These are phyloP conservation scores for Pollimyrus isidori DNA, from an alignment of 2,113 vertebrate genomes.

Conservation along the genomic window DNA sequence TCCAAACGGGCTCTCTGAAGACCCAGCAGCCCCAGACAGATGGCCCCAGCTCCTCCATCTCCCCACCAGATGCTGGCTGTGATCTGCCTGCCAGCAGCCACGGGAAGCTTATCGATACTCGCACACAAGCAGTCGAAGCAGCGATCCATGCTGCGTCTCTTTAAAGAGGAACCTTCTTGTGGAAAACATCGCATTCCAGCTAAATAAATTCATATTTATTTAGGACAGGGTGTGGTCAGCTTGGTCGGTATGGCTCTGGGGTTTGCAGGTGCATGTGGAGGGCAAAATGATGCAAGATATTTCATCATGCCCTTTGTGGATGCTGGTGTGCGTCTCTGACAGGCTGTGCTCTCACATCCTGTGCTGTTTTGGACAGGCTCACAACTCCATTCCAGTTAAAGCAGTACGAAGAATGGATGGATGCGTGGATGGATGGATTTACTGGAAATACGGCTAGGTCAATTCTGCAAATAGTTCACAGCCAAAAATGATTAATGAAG, in stretches of 20 bases:
- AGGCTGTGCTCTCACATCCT: not conserved
- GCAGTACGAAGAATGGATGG: constrained; percentile 14
- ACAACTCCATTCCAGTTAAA: not conserved
- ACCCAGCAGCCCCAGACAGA: constrained; percentile 35
- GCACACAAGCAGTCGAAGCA: constrained; percentile 55
- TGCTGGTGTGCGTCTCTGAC: not conserved
- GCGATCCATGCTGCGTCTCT: not conserved
- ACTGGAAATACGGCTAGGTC: constrained; percentile 17
- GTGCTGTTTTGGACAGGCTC: not conserved
- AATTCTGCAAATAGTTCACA: too few relatives aligned
- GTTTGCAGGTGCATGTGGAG: constrained; percentile 17
- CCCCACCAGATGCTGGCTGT: constrained; percentile 47
- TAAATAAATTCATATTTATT: not conserved
- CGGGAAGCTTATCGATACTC: constrained; percentile 48
- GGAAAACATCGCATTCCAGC: constrained; percentile 31
- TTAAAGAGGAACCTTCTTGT: constrained; percentile 33
- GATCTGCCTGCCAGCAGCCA: constrained; percentile 45
- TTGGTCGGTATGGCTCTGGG: constrained; percentile 12
- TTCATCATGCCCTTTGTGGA: not conserved
- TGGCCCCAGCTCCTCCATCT: constrained; percentile 40
- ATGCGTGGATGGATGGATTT: not conserved
- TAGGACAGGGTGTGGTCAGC: not conserved
- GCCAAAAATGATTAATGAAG: not conserved
- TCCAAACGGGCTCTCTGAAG: constrained; percentile 23
- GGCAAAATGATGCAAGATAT: not conserved